These are phyloP conservation scores for Pygocentrus nattereri DNA, from an alignment of 2,797 vertebrate species.

Conservation along the genomic window DNA sequence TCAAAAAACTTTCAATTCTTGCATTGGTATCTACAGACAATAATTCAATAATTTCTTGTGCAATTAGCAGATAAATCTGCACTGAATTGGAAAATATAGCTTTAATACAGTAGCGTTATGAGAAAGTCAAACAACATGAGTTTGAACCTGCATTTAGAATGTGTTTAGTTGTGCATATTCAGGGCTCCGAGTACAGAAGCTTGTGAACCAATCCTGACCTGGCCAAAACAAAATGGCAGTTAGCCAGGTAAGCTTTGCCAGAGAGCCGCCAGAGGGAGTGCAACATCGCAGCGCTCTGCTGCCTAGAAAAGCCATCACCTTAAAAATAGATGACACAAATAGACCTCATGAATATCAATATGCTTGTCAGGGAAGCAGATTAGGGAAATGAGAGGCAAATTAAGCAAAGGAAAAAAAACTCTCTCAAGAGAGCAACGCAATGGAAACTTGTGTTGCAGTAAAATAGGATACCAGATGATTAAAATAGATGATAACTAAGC, in stretches of 20 bases:
- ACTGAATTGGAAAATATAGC: background rate
- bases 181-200: background rate
- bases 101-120: background rate
- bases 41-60: background rate
- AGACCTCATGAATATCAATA: slow-evolving; percentile 44
- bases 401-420: slow-evolving; percentile 25
- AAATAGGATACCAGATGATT: slow-evolving; percentile 6
- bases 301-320: slow-evolving; percentile 1
- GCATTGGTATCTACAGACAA: background rate
- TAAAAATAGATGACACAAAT: slow-evolving; percentile 42
- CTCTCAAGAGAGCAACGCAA: slow-evolving; percentile 31
- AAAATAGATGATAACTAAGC: background rate
- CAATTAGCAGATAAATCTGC: background rate
- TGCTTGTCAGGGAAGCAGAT: slow-evolving; percentile 41
- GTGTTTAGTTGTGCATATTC: background rate
- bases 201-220: slow-evolving; percentile 10
- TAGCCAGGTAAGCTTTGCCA: background rate
- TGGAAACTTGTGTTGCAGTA: slow-evolving; percentile 41
- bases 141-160: background rate
- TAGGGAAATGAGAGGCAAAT: slow-evolving; percentile 60
- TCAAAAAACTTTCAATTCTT: background rate
- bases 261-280: slow-evolving; percentile 42
- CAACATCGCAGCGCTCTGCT: slow-evolving; percentile 11
- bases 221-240: background rate
- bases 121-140: background rate